Evolutionary conservation across 2,797 vertebrate species (phyloP).

Genomic region (Anguilla obscura): DNA sequence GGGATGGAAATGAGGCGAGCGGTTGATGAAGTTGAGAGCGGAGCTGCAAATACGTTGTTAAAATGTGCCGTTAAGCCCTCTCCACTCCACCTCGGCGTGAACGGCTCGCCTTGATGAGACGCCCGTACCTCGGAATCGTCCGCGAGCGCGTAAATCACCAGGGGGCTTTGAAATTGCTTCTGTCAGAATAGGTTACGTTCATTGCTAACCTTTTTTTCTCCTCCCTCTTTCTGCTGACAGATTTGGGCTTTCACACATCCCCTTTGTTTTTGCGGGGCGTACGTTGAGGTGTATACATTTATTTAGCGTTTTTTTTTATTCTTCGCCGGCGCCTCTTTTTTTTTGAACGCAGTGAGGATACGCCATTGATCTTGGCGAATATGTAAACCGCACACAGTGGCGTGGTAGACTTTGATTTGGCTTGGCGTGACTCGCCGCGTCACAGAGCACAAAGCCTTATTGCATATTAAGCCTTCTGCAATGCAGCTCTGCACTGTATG

Average conservation of each 20-base stretch:
- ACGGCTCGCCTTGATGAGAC: slow-evolving; percentile 28
- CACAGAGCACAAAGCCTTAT: not conserved
- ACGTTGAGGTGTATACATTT: slow-evolving; percentile 3
- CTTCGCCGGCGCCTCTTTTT: not conserved
- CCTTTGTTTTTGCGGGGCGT: slow-evolving; percentile 5
- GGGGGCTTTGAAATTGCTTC: slow-evolving; percentile 64
- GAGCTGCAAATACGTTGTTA: slow-evolving; percentile 66
- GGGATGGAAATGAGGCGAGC: slow-evolving; percentile 68
- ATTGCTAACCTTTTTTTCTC: slow-evolving; percentile 57
- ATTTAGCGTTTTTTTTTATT: not conserved
- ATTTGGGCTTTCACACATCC: slow-evolving; percentile 29
- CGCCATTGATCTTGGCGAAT: not conserved
- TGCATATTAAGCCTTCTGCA: not conserved
- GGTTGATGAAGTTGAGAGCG: slow-evolving; percentile 74
- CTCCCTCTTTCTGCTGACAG: slow-evolving; percentile 45
- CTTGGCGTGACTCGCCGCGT: not conserved
- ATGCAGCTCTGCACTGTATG: not conserved
- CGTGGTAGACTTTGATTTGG: not conserved
- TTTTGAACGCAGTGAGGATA: not conserved
- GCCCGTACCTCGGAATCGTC: slow-evolving; percentile 46
- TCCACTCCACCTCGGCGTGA: not conserved
- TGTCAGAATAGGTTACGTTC: slow-evolving; percentile 62
- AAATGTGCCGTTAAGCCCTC: slow-evolving; percentile 61
- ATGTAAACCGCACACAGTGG: not conserved
- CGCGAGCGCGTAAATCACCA: slow-evolving; percentile 67